phyloP scores from a whole-genome alignment of 2,888 invertebrate genomes.

The Pelosia muscerda region DNA sequence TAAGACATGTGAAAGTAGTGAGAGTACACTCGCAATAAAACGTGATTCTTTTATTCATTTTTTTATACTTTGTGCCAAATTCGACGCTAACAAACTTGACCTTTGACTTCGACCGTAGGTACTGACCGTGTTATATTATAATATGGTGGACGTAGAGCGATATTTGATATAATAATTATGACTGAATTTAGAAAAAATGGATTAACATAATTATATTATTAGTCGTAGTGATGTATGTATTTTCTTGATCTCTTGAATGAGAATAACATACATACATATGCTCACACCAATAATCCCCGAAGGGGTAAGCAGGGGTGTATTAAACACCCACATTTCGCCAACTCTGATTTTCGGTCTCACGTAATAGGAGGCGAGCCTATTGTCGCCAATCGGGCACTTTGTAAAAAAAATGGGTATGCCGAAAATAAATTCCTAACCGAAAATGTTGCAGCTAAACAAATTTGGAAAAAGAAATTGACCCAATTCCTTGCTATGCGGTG shows the following conservation, averaged over 20 bases:
- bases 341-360: no score
- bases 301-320: no score
- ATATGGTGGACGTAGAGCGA: conserved; percentile 30
- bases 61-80: conserved; percentile 28
- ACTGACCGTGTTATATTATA: conserved; percentile 37
- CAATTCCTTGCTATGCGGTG: no score
- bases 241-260: neutral
- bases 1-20: conserved; percentile 78
- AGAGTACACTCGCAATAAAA: conserved; percentile 77
- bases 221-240: neutral
- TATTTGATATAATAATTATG: neutral
- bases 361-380: no score
- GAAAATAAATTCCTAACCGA: no score
- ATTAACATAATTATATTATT: conserved; percentile 14
- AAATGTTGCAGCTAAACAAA: no score
- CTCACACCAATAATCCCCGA: no score
- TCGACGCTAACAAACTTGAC: conserved; percentile 36
- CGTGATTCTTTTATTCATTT: conserved; percentile 28
- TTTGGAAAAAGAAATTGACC: no score
- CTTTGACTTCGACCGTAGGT: conserved; percentile 39
- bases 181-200: neutral
- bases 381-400: no score
- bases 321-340: no score
- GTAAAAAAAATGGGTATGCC: no score
- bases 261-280: no score